Evolutionary conservation across 1,140 invertebrate genomes (phyloP), one percentile per base, ranked within the genome.

Genomic region (Bombus picipes): DNA sequence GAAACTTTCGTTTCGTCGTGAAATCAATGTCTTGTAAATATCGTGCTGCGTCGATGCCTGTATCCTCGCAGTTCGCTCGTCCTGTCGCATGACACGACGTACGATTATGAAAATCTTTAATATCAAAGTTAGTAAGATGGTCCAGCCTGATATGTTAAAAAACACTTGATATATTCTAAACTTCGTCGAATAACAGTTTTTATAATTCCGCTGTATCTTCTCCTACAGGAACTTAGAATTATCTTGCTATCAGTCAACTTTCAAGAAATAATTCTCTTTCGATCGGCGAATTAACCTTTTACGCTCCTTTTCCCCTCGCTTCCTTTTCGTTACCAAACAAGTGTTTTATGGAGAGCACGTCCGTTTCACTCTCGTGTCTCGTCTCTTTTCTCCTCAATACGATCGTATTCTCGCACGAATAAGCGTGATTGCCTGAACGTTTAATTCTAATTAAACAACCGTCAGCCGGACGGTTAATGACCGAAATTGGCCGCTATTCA

Each of bases 1-100:
- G 47, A 79, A 92, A 89, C 43, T 47, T 47, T 47, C 43, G 83
- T 93, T 93, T 92, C 89, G 85, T 90, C 81, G 70, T 28, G 75
- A 73, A 72, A 59, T 72, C 66, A 37, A 41, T 71, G 83, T 53
- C 47, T 74, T 18, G 34, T 41, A 22, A 34, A 62, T 32, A n/a
- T 68, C 75, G 25, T 28, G 28, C 59, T 28, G 83, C 39, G 3
- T 70, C 37, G 47, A 47, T 47, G 47, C 1, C 47, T 18, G 47
- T 6, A 47, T n/a, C 59, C 3, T 28, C 25, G 57, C 59, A 28
- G 25, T 70, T 74, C 6, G 18, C 47, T 53, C 47, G 18, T 22
- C 47, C 2, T 53, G 18, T 18, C 47, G 5, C 5, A 6, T 8
- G 47, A 22, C 6, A 22, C 47, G 18, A 53, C 18, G 18, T 22